Evolutionary conservation across 1,140 invertebrate species (phyloP), one percentile per base, ranked within the genome.

Genomic region (Aleiodes sp.): DNA sequence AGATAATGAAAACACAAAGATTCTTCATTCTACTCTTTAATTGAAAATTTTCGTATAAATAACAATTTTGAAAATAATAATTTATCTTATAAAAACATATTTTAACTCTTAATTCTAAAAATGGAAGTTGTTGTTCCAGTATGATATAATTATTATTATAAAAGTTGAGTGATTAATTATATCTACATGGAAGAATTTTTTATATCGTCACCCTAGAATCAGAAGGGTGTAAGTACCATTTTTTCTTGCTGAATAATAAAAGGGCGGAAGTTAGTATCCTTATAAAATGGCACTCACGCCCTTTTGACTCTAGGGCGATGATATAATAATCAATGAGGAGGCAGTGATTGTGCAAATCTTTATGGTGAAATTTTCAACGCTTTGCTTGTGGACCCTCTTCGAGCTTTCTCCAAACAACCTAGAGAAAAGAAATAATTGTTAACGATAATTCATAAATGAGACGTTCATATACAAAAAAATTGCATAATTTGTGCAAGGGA

Each of bases 341-440:
- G 46, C 46, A 52, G 46, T 43, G 39, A 24, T 37, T 31, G 7
- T 6, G 57, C 24, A 37, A 39, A 35, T 63, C 33, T 7, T n/a
- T 21, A 10, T 35, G 10, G 4, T 4, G 31, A 35, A 24, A 16
- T 21, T 31, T n/a, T 86, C 79, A 89, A 76, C 88, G 87, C 83
- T 87, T 87, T 64, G 86, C 78, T 67, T 87, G 87, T 19, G 90
- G 89, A 65, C 87, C 88, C 80, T 91, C 90, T 77, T 91, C 91
- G 43, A 92, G 78, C 80, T 91, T 91, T 76, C 90, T 84, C 90
- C 90, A 92, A 24, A 92, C 91, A 39, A 92, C 90, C 91, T 92
- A 77, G 37, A 86, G 84, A 31, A 64, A 33, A 56, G 14, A 31
- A 26, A 31, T 52, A 65, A 37, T 16, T 63, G 57, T 66, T 56